Conservation (phyloP, 2,888 invertebrate species). For the Drosophila diplacantha region DNA sequence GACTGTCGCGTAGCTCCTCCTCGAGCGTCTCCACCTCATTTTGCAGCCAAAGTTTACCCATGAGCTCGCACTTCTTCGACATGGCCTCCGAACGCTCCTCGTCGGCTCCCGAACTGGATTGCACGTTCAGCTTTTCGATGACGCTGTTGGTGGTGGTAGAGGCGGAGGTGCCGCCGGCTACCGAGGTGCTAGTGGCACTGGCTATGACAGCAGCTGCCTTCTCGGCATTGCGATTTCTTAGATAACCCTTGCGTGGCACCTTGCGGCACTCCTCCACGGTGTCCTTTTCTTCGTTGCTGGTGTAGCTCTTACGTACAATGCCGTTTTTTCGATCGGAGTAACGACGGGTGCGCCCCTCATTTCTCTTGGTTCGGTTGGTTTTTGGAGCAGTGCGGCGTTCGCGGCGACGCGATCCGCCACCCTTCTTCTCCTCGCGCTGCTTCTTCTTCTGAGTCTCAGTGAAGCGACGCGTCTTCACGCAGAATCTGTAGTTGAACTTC, state of each 20-base stretch:
- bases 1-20: constrained; percentile 79
- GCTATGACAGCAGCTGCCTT: constrained; percentile 65
- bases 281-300: constrained; percentile 77
- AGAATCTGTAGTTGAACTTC: constrained; percentile 78
- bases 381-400: constrained; percentile 75
- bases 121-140: constrained; percentile 72
- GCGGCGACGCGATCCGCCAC: constrained; percentile 70
- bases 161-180: constrained; percentile 70
- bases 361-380: constrained; percentile 72
- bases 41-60: constrained; percentile 93
- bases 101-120: constrained; percentile 77
- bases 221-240: constrained; percentile 76
- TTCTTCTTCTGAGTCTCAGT: constrained; percentile 76
- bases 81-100: constrained; percentile 77
- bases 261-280: constrained; percentile 77
- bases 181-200: constrained; percentile 61
- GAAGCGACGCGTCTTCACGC: constrained; percentile 74
- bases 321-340: constrained; percentile 77
- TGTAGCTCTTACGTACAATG: constrained; percentile 76
- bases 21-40: constrained; percentile 93
- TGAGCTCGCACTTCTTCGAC: constrained; percentile 79
- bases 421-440: constrained; percentile 75
- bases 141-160: constrained; percentile 75
- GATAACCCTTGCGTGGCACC: constrained; percentile 76
- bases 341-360: constrained; percentile 76